Base-by-base conservation (phyloP, 2,797 vertebrate species). In the Cyprinella venusta region DNA sequence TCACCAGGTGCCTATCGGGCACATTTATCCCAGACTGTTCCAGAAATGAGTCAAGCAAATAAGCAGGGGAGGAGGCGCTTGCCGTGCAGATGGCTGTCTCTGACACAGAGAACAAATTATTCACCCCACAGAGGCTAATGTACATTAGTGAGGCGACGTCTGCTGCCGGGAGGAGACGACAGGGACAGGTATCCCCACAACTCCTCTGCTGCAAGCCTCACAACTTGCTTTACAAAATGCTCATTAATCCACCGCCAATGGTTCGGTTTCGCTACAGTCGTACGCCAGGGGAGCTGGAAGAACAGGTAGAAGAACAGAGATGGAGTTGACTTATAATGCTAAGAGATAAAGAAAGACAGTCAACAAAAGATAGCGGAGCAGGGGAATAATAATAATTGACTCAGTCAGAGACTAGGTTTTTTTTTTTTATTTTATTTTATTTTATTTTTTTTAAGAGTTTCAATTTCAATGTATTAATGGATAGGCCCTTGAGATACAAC, bases 11-110 rank as follows among this genome's bases (percentile, higher is more conserved):
- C 93, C 95, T 94, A 91, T 90, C 88, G 89, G 91, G 90, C 65
- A 89, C 90, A 94, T 95, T 94, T 94, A 93, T 93, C 90, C 90
- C 84, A 90, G 90, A 92, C 92, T 86, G n/a, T 76, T 76, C 38
- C 40, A 79, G 78, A 69, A 86, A 61, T 50, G 15, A 76, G 89
- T 92, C 92, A 93, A 94, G 87, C 91, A 92, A 94, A 94, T 93
- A 92, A 94, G 92, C 92, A 93, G 92, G 92, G 78, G 91, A 83
- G 92, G 89, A 90, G 82, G 90, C 75, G 0, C 86, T 91, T 15
- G 8, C 90, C 88, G 81, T 88, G 81, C 68, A 80, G 76, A 76
- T 76, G 81, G 77, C 45, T 81, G 74, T 83, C 68, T 82, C 82
- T 72, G 74, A 80, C 82, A 76, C 74, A 4, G 72, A 48, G 40